Base-by-base conservation (phyloP, 2,113 vertebrate species). In the Antennarius striatus region DNA sequence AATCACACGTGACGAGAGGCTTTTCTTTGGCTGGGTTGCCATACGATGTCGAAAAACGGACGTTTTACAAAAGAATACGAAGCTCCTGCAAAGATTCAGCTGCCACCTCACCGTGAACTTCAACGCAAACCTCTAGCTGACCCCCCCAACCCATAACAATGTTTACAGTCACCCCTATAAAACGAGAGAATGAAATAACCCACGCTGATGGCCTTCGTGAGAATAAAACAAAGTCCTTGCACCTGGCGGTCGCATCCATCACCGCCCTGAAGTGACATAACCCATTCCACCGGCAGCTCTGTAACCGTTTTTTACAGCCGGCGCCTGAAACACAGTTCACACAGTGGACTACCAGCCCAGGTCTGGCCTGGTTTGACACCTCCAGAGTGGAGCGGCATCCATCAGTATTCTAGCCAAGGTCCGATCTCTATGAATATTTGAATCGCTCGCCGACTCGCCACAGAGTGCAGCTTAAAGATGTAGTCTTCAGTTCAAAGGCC, bases 401-500 rank as follows among this genome's bases (percentile, higher is more conserved):
- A 88, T 89, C 86, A 65, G 73, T 86, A 89, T 88, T 82, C 84
- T 56, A 64, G 75, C 71, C 73, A 73, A 76, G 68, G 46, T 49
- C 40, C 58, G 71, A 45, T 61, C 53, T 63, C 61, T 63, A 81
- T 91, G 85, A 90, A 89, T 91, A 89, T 86, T 80, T 88, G 71
- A 89, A 69, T 14, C 36, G 67, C 75, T 83, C 29, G 14, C 55
- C 72, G 59, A 73, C 73, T 84, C 7, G 47, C 73, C 71, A 75
- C 59, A 54, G 36, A 74, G 60, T 13, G 8, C 55, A 17, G 68
- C 39, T 30, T 80, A 65, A 85, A 82, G 75, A 83, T 73, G 58
- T 69, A 75, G 75, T 79, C 84, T 70, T 36, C 70, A 75, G 79
- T 87, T 89, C 87, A 89, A 87, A 89, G 82, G 77, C 66, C 88